These are phyloP conservation scores for Pitta sordida DNA, from an alignment of 2,113 vertebrate genomes.

Conservation along the genomic window DNA sequence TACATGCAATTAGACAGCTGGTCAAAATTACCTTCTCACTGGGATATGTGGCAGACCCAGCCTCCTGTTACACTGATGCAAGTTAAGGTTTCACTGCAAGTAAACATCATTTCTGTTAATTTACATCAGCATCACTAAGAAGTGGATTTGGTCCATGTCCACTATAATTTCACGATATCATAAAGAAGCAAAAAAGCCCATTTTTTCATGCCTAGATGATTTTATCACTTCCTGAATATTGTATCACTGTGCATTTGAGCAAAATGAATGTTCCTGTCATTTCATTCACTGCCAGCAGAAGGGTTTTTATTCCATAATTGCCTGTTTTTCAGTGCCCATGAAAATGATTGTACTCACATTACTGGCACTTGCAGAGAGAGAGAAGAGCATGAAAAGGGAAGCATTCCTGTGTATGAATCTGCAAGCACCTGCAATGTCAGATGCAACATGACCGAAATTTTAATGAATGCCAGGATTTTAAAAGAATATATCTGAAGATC, in stretches of 20 bases:
- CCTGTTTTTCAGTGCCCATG: neutral
- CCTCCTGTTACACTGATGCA: neutral
- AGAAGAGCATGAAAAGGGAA: neutral
- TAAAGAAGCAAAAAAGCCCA: neutral
- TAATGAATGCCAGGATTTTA: neutral
- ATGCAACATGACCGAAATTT: neutral
- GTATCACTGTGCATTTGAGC: neutral
- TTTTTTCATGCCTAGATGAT: neutral
- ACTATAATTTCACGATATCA: neutral
- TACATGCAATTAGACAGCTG: neutral
- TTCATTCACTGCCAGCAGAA: slow-evolving; percentile 7
- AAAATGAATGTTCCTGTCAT: slow-evolving; percentile 33
- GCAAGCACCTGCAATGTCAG: neutral
- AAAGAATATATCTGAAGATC: neutral
- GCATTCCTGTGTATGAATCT: neutral
- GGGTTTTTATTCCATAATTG: slow-evolving; percentile 47
- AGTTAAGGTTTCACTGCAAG: neutral
- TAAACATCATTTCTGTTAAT: neutral
- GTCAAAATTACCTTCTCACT: neutral
- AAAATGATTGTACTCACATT: neutral
- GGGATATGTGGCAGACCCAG: neutral
- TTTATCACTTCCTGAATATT: slow-evolving; percentile 17
- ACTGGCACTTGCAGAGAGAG: neutral
- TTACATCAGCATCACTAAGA: neutral
- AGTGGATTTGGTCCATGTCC: neutral